These are phyloP conservation scores for Suricata suricatta DNA, from an alignment of 2,113 vertebrate species.

Conservation along the genomic window DNA sequence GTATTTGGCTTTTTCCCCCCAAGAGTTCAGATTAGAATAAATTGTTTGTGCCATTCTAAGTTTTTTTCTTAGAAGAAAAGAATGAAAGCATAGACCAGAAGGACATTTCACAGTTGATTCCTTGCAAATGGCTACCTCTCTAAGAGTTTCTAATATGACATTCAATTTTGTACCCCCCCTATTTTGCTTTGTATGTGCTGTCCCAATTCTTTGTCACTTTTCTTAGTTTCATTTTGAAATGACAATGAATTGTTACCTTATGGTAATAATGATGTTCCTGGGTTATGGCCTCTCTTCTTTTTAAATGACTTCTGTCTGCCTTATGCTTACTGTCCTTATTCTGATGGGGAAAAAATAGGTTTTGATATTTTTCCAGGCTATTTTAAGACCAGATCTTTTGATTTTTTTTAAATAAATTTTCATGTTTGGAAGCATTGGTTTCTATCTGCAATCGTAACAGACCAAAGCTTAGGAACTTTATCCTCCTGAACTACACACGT, in stretches of 20 bases:
- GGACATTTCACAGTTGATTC: not conserved
- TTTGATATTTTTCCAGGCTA: not conserved
- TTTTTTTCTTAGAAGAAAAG: not conserved
- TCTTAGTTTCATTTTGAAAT: constrained; percentile 33
- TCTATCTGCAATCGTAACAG: not conserved
- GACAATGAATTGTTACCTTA: not conserved
- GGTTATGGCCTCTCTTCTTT: not conserved
- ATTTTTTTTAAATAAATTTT: not conserved
- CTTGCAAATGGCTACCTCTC: not conserved
- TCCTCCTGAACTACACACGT: not conserved
- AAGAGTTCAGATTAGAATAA: not conserved
- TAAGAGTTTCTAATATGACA: not conserved
- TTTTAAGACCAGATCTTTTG: not conserved
- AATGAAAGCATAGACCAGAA: constrained; percentile 8
- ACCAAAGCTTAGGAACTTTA: not conserved
- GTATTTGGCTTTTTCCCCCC: not conserved
- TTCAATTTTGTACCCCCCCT: not conserved
- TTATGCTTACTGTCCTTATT: not conserved
- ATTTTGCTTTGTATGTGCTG: not conserved
- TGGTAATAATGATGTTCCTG: not conserved
- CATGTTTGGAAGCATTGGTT: not conserved
- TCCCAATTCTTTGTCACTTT: not conserved
- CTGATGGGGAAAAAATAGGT: not conserved
- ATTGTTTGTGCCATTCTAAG: not conserved
- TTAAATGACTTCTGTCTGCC: not conserved